Conservation (phyloP, 2,797 vertebrate species). For the Lates japonicus region DNA sequence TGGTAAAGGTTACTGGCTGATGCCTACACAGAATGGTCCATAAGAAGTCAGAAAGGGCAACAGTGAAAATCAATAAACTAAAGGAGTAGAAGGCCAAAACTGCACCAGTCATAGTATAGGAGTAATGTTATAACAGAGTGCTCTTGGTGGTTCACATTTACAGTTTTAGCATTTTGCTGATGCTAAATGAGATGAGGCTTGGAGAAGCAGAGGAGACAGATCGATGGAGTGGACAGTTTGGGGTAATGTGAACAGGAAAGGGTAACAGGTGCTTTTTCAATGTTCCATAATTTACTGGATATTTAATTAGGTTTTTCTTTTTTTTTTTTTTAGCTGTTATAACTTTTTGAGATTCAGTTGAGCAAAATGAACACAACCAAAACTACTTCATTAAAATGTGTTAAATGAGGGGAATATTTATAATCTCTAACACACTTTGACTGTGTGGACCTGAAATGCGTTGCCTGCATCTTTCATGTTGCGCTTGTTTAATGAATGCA, state of each 20-base stretch:
- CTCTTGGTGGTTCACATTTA: constrained; percentile 49
- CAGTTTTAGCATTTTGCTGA: constrained; percentile 38
- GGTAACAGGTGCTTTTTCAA: constrained; percentile 4
- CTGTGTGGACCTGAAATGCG: neutral
- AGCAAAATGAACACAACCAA: neutral
- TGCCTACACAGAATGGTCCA: neutral
- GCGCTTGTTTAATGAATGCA: constrained; percentile 4
- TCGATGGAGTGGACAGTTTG: constrained; percentile 15
- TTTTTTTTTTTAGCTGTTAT: neutral
- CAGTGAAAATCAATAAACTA: constrained; percentile 47
- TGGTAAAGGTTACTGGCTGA: constrained; percentile 14
- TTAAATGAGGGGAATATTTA: neutral
- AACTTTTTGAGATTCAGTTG: neutral
- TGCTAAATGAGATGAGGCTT: constrained; percentile 34
- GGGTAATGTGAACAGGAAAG: neutral
- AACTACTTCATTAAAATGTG: neutral
- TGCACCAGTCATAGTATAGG: neutral
- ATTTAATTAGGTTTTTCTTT: neutral
- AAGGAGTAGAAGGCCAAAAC: constrained; percentile 17
- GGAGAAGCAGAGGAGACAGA: constrained; percentile 29
- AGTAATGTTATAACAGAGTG: constrained; percentile 23
- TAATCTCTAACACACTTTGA: neutral
- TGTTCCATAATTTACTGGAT: neutral
- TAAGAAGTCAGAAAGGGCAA: constrained; percentile 13
- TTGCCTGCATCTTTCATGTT: neutral